Percentiles rank a stretch among this genome's conserved stretches.
phyloP scores from a whole-genome alignment of 2,888 invertebrate genomes.

The Ommatoiulus sabulosus region DNA sequence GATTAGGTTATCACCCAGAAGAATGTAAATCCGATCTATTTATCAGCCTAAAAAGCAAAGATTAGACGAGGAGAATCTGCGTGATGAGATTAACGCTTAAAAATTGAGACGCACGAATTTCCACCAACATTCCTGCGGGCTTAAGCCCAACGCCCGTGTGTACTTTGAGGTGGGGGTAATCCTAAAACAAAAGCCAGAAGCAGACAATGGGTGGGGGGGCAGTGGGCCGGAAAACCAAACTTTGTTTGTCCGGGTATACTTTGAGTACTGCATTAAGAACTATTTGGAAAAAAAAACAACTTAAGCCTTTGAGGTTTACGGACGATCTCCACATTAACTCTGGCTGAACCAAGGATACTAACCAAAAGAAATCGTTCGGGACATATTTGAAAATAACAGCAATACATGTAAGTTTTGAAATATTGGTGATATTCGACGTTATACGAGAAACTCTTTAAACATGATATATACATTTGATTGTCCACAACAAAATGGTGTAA shows the following conservation, averaged over 20 bases:
- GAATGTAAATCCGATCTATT: conserved; percentile 1
- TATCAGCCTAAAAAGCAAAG: conserved; percentile 11
- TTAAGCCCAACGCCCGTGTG: background rate
- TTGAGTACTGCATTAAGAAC: background rate
- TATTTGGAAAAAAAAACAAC: background rate
- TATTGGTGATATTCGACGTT: too few species aligned
- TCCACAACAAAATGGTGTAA: too few species aligned
- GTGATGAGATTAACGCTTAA: conserved; percentile 28
- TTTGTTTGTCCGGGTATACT: background rate
- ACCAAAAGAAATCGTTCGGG: too few species aligned
- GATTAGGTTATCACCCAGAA: conserved; percentile 1
- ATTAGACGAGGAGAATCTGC: conserved; percentile 12
- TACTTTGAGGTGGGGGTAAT: conserved; percentile 26
- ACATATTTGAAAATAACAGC: too few species aligned
- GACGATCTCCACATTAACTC: background rate
- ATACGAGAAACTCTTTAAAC: too few species aligned
- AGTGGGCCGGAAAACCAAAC: conserved; percentile 10
- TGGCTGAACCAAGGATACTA: too few species aligned
- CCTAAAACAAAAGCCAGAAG: conserved; percentile 34
- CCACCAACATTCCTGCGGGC: conserved; percentile 28
- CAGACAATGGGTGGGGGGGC: conserved; percentile 30
- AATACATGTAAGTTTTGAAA: too few species aligned
- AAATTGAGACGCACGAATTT: conserved; percentile 34
- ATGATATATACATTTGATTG: too few species aligned
- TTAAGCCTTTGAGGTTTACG: background rate